Percentiles rank a stretch among this genome's conserved stretches.
These are phyloP conservation scores for Darevskia nairensis DNA, from an alignment of 2,797 vertebrate genomes.

Conservation along the genomic window DNA sequence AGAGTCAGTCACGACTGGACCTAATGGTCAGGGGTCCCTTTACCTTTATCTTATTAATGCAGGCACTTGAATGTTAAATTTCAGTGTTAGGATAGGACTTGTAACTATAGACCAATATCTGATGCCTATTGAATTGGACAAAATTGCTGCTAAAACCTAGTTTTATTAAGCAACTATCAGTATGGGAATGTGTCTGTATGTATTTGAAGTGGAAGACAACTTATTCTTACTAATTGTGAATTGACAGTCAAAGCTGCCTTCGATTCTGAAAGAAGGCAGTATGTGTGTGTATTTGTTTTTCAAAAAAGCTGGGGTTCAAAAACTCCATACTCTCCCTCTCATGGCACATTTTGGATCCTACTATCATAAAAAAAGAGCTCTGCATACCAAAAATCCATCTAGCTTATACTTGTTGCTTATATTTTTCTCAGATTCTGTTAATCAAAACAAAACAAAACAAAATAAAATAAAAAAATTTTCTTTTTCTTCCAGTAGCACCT, in stretches of 20 bases:
- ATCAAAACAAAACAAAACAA: too few species aligned
- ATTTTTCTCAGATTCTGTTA: not conserved
- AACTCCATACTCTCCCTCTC: too few species aligned
- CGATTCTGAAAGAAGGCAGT: not conserved
- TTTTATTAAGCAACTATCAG: conserved; percentile 33
- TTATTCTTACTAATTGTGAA: conserved; percentile 1
- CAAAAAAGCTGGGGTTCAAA: not conserved
- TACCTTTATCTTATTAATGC: not conserved
- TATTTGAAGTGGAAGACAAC: conserved; percentile 8
- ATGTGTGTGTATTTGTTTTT: not conserved
- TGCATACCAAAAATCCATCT: too few species aligned
- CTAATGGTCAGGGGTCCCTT: too few species aligned
- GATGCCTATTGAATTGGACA: not conserved
- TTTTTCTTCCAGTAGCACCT: too few species aligned
- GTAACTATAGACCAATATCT: conserved; percentile 35
- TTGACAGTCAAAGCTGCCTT: not conserved
- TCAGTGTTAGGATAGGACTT: conserved; percentile 22
- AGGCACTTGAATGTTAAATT: conserved; percentile 22
- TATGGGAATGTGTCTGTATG: conserved; percentile 3
- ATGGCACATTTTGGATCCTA: too few species aligned
- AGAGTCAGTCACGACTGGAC: too few species aligned
- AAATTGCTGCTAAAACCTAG: conserved; percentile 19
- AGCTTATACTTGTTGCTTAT: not conserved
- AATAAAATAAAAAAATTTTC: too few species aligned
- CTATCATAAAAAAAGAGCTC: too few species aligned